Evolutionary conservation across 2,797 vertebrate species (phyloP).

Genomic region (Bovichtus variegatus): DNA sequence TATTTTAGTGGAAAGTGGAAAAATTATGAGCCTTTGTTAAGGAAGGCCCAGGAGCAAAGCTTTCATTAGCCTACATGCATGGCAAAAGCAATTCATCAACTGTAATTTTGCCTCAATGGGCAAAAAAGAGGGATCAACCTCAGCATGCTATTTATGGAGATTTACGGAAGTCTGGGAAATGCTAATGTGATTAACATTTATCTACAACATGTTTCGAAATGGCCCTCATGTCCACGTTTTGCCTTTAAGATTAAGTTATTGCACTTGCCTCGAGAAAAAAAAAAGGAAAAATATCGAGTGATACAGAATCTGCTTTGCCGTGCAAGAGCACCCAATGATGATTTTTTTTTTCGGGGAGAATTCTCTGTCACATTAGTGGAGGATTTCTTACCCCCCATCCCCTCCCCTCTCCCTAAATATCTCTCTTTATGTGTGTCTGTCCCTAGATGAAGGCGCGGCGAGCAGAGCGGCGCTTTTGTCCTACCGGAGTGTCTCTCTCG

Average conservation of each 20-base stretch:
- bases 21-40: conserved; percentile 87
- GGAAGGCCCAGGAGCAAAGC: conserved; percentile 89
- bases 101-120: conserved; percentile 88
- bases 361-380: conserved; percentile 85
- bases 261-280: conserved; percentile 69
- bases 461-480: conserved; percentile 85
- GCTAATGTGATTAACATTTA: conserved; percentile 91
- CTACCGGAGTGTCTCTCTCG: conserved; percentile 83
- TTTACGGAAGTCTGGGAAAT: conserved; percentile 89
- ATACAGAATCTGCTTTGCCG: conserved; percentile 83
- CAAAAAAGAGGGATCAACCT: conserved; percentile 88
- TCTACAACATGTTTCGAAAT: conserved; percentile 89
- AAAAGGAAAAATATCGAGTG: conserved; percentile 62
- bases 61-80: conserved; percentile 90
- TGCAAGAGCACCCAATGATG: conserved; percentile 78
- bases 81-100: conserved; percentile 90
- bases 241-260: conserved; percentile 84
- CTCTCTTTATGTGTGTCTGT: conserved; percentile 86
- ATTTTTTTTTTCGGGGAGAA: conserved; percentile 60
- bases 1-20: conserved; percentile 88
- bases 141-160: conserved; percentile 89
- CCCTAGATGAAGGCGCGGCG: conserved; percentile 84
- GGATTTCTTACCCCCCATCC: conserved; percentile 69
- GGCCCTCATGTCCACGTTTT: conserved; percentile 84
- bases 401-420: conserved; percentile 81